Evolutionary conservation across 2,797 vertebrate genomes (phyloP), one percentile per base, ranked within the genome.

Genomic region (Gambusia yucatana): DNA sequence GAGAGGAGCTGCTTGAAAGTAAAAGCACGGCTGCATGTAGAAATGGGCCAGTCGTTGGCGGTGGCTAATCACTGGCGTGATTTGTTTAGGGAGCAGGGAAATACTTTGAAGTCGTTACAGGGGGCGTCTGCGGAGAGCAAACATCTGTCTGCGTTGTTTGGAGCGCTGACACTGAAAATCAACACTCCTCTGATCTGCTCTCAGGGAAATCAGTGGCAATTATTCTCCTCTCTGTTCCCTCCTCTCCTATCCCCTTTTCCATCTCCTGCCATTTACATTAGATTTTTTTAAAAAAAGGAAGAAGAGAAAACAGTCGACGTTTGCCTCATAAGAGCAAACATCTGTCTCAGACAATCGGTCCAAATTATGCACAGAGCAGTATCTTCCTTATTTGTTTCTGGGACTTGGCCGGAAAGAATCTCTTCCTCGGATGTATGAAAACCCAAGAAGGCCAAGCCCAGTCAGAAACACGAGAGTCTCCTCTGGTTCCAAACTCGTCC

Each of bases 271-370:
- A 52, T 80, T 80, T 20, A 30, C 88, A 96, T 94, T 96, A 76
- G 84, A 93, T 25, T 93, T 33, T 25, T 93, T 33, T 1, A 33
- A 33, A 33, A 33, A 96, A 87, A 96, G n/a, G 25, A 25, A 52
- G 6, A 22, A 50, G 17, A 50, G 48, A 22, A 22, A 96, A 92
- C 95, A 96, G 92, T 96, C 94, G 17, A 95, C 95, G 95, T 70
- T 70, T 70, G 67, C 46, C 41, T 46, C 67, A 70, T 6, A 44
- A 44, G 67, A 28, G 41, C 67, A 44, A 70, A n/a, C 41, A 16
- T 70, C 67, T 44, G 41, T 46, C 67, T 44, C 41, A 16, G 41
- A 46, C 41, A 69, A 69, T 43, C 14, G 65, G 22, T n/a, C 22
- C 39, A 69, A 69, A 69, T 69, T 14, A 69, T 14, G 22, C 65